Evolutionary conservation across 2,888 invertebrate genomes (phyloP).

Genomic region (Drosophila meridiana): DNA sequence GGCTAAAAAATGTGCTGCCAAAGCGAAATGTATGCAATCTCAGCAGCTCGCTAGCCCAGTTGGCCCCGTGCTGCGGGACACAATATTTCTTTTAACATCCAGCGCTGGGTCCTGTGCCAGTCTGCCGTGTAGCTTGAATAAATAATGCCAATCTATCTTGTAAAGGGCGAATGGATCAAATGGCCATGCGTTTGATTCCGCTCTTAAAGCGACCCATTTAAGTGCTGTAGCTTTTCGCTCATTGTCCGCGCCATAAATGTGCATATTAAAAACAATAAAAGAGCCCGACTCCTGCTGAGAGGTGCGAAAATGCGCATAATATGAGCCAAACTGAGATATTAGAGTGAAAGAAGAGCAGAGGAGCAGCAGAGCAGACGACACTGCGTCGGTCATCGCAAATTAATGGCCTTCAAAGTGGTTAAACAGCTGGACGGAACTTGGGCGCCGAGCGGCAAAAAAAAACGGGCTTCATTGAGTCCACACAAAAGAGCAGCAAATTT

Average conservation of each 20-base stretch:
- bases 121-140: constrained; percentile 66
- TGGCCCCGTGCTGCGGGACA: constrained; percentile 44
- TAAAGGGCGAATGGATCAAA: constrained; percentile 52
- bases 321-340: constrained; percentile 14
- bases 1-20: constrained; percentile 74
- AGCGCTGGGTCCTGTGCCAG: constrained; percentile 26
- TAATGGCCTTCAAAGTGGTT: constrained; percentile 75
- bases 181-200: constrained; percentile 24
- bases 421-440: constrained; percentile 32
- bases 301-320: constrained; percentile 35
- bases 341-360: constrained; percentile 2
- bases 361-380: background rate
- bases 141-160: constrained; percentile 75
- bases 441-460: constrained; percentile 24
- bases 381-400: constrained; percentile 73
- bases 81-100: constrained; percentile 38
- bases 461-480: constrained; percentile 63
- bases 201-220: constrained; percentile 40
- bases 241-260: constrained; percentile 18
- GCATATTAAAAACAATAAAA: constrained; percentile 36
- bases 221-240: constrained; percentile 17
- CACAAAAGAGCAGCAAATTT: constrained; percentile 72
- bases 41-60: constrained; percentile 41
- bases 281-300: constrained; percentile 28
- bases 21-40: constrained; percentile 78